Conservation (phyloP, 2,797 vertebrate genomes). For the Ciconia nigra region DNA sequence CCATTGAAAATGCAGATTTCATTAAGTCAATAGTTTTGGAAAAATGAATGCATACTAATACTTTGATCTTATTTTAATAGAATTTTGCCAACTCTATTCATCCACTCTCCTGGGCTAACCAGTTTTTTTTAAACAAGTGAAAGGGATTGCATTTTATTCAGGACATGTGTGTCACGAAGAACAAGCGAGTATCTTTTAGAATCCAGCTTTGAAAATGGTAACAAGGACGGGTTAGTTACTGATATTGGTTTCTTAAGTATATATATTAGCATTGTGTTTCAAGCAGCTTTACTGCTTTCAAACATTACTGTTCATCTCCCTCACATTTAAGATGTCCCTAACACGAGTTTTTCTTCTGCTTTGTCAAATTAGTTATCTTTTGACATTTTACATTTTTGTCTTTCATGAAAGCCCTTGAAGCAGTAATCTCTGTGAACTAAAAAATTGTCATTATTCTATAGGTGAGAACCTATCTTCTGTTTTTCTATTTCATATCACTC, state of each 20-base stretch:
- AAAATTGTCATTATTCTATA: not conserved
- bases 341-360: not conserved
- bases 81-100: not conserved
- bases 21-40: not conserved
- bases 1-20: not conserved
- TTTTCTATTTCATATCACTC: not conserved
- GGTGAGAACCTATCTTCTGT: not conserved
- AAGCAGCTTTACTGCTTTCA: not conserved
- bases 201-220: not conserved
- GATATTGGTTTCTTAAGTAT: not conserved
- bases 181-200: not conserved
- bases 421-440: not conserved
- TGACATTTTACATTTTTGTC: not conserved
- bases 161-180: rapidly evolving
- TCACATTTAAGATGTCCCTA: not conserved
- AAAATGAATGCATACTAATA: not conserved
- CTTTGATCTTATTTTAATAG: not conserved
- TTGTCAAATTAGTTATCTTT: not conserved
- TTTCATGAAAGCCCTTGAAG: not conserved
- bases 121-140: not conserved
- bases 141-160: not conserved
- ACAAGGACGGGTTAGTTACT: not conserved
- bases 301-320: not conserved
- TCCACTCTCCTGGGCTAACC: not conserved
- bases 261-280: not conserved